Evolutionary conservation across 2,797 vertebrate genomes (phyloP), one percentile per base, ranked within the genome.

Genomic region (Neopelma chrysocephalum): DNA sequence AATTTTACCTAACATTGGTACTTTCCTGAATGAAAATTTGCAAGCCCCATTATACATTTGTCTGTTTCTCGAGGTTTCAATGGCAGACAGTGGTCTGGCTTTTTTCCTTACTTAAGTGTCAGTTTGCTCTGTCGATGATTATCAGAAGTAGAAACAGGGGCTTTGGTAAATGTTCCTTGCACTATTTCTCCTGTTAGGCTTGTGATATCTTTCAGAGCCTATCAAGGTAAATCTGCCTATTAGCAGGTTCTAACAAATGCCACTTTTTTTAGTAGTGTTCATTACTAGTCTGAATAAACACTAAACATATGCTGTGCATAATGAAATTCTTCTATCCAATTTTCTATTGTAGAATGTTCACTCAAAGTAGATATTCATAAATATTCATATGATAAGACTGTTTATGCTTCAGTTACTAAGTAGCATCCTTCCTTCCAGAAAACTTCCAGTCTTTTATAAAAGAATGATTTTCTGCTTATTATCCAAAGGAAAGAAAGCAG

Each of bases 231-330:
- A 80, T 78, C 85, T 91, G 27, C 18, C 50, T 71, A 31, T 75
- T 88, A 83, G 27, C 50, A 80, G 34, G 76, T 90, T 77, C 38
- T 76, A 50, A 68, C 32, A 73, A 71, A 40, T 72, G 32, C 19
- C 13, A 70, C 72, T 57, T 50, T 82, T 51, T 68, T 76, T 79
- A 65, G 26, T 68, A 69, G 60, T 69, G 68, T 90, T 94, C 25
- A 14, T 11, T 6, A 66, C n/a, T 90, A 68, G 40, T 36, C 71
- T 94, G 50, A 85, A 90, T 81, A 86, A 85, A 61, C 51, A 79
- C 40, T 65, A 94, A 91, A 65, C 73, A 86, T 94, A 93, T 65
- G 76, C 42, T 93, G 66, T 77, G 58, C 61, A 54, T 87, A 87
- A 90, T 94, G 42, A 87, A 88, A 62, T 87, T 80, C 36, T 85